phyloP scores from a whole-genome alignment of 2,888 invertebrate genomes.

The Hyalella azteca region DNA sequence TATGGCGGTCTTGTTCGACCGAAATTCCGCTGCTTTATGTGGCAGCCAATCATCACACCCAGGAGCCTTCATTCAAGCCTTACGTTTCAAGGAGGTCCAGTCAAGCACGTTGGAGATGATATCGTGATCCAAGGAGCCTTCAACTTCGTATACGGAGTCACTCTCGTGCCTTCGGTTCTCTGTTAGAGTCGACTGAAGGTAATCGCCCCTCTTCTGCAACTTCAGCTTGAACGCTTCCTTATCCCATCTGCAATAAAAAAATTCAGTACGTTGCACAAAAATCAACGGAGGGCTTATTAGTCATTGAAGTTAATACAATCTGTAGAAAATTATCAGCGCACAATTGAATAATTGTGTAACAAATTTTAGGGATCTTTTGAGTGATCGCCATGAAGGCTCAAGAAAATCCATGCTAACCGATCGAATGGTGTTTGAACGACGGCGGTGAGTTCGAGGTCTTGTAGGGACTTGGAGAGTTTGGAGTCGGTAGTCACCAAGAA shows the following conservation, averaged over 20 bases:
- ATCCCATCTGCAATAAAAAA: neutral
- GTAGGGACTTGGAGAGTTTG: neutral
- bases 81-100: neutral
- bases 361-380: too few relatives aligned
- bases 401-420: neutral
- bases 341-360: too few relatives aligned
- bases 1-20: too few relatives aligned
- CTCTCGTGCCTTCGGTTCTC: neutral
- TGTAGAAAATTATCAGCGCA: too few relatives aligned
- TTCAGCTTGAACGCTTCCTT: slow-evolving; percentile 20
- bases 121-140: neutral
- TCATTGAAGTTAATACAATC: too few relatives aligned
- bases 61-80: too few relatives aligned
- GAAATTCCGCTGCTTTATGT: too few relatives aligned
- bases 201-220: neutral
- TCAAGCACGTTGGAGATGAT: neutral
- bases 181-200: neutral
- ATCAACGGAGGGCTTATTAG: too few relatives aligned
- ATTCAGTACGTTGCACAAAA: neutral
- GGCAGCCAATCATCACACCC: too few relatives aligned
- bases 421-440: slow-evolving; percentile 5
- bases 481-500: slow-evolving; percentile 15
- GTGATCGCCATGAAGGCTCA: too few relatives aligned
- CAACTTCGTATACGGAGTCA: neutral
- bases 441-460: slow-evolving; percentile 10